These are phyloP conservation scores for Microplitis demolitor DNA, from an alignment of 1,140 invertebrate genomes.

Conservation along the genomic window DNA sequence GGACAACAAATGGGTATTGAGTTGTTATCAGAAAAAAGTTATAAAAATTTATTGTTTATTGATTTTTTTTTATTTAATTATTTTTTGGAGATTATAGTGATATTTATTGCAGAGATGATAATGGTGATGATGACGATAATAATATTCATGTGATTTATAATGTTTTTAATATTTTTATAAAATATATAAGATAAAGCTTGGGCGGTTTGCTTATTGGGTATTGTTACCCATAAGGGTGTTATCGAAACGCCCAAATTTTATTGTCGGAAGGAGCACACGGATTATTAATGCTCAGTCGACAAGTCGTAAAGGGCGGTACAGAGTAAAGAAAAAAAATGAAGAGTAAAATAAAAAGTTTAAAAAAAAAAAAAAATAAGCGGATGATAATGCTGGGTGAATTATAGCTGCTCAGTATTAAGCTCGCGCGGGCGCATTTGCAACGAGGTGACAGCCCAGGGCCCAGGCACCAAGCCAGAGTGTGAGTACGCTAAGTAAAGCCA, in stretches of 20 bases:
- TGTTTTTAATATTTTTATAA: not conserved
- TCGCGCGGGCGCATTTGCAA: constrained; percentile 32
- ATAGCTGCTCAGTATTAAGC: constrained; percentile 30
- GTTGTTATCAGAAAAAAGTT: not conserved
- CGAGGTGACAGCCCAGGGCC: constrained; percentile 30
- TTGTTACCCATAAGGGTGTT: constrained; percentile 8
- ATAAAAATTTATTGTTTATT: not conserved
- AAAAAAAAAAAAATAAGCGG: constrained; percentile 21
- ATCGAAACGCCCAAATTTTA: constrained; percentile 34
- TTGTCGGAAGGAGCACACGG: constrained; percentile 31
- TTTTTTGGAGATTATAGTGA: no score
- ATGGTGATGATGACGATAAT: no score
- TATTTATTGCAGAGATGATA: no score
- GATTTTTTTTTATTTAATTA: not conserved
- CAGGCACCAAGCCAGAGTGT: constrained; percentile 21
- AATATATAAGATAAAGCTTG: not conserved
- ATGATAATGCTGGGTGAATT: constrained; percentile 41
- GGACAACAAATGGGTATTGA: no score
- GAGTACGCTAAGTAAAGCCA: not conserved
- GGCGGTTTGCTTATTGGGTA: constrained; percentile 11
- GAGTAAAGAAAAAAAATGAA: constrained; percentile 1
- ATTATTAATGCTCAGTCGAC: constrained; percentile 41
- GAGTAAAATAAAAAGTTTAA: not conserved
- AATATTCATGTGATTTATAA: no score
- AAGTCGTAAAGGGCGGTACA: constrained; percentile 36